Conservation (phyloP, 2,797 vertebrate species). For the Staurois parvus region DNA sequence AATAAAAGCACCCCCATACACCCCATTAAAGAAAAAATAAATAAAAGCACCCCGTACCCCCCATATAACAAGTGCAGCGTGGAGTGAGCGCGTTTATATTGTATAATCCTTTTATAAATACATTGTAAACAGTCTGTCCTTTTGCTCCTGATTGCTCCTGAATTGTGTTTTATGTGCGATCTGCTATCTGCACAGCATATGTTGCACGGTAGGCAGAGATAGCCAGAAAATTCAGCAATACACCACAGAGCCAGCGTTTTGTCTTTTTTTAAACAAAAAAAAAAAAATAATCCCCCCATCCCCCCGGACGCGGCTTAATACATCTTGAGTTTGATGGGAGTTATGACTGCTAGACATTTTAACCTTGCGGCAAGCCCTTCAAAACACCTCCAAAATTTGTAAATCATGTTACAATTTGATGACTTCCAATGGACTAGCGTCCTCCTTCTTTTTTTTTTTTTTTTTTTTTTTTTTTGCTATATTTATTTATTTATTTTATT, state of each 20-base stretch:
- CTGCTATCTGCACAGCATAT: not conserved
- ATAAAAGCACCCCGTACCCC: no score
- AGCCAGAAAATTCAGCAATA: constrained; percentile 19
- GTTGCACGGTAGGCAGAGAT: not conserved
- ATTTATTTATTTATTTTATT: no score
- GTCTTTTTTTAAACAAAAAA: no score
- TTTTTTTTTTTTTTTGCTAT: not conserved
- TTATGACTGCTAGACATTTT: constrained; percentile 14
- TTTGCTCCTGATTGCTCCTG: no score
- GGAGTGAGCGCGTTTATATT: no score
- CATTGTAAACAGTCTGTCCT: no score
- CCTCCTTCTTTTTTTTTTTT: not conserved
- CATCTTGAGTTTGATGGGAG: not conserved
- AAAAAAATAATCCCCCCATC: constrained; percentile 7
- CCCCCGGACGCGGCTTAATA: not conserved
- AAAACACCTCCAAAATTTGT: constrained; percentile 39
- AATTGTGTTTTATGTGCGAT: no score
- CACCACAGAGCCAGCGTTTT: constrained; percentile 3
- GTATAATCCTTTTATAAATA: no score
- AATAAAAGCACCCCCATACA: no score
- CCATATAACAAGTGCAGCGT: no score
- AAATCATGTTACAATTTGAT: constrained; percentile 52
- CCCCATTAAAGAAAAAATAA: no score
- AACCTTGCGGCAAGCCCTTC: constrained; percentile 47
- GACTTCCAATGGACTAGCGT: constrained; percentile 34